Base-by-base conservation (phyloP, 2,113 vertebrate species). In the Cyprinodon brontotheroides region DNA sequence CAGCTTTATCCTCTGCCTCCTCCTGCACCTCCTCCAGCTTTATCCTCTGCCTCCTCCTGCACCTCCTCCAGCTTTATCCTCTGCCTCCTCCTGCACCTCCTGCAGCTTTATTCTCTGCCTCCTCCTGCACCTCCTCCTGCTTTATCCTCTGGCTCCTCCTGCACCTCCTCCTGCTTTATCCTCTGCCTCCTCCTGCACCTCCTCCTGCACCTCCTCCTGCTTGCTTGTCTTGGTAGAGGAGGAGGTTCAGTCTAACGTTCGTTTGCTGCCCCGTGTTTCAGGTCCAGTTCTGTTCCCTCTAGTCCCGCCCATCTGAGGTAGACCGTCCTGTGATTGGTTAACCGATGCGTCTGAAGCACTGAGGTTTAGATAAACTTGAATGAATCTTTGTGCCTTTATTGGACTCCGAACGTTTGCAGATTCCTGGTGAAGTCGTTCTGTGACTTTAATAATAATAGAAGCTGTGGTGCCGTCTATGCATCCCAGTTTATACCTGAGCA, bases 381-480 rank as follows among this genome's bases (percentile, higher is more conserved):
- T 90, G 90, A 95, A 95, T 95, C 87, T 91, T 94, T 95, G 97
- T 98, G 97, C 96, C 97, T 98, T 97, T 2, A 94, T 92, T 92
- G 83, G 82, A 68, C 47, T 47, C 22, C 43, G 50, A n/a, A 57
- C 6, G 50, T n/a, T 57, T 57, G 50, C 11, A 43, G 64, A 43
- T 59, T 22, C 8, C 13, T 4, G 11, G 17, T 9, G 65, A 14
- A 47, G 65, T 29, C 29, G 13, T 66, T 66, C 3, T 3, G n/a
- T 64, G 15, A 64, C 62, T 64, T 64, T 40, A 20, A 38, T 15
- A 29, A 29, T 53, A 65, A 65, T 20, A 14, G 3, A 65, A 61
- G 37, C 70, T 4, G 22, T 20, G 68, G 41, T 60, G 69, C 67
- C 15, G 71, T 0, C 67, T 74, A 78, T 7, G 45, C 77, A 39